Conservation (phyloP, 2,888 invertebrate genomes). For the Drosophila tripunctata region DNA sequence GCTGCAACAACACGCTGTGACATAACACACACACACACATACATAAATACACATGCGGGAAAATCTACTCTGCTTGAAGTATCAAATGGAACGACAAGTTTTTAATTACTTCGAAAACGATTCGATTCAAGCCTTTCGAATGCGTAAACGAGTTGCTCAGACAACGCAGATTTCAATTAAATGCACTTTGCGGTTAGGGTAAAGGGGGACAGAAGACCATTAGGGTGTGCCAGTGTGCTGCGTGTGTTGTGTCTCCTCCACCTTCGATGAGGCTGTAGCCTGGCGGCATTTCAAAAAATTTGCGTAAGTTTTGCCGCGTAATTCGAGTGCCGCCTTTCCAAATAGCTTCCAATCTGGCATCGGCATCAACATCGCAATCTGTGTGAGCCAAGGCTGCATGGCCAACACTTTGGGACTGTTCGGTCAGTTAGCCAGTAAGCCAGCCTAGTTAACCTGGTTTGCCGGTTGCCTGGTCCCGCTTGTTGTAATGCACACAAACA, state of each 20-base stretch:
- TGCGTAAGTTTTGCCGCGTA: slow-evolving; percentile 68
- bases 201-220: slow-evolving; percentile 36
- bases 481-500: slow-evolving; percentile 44
- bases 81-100: slow-evolving; percentile 68
- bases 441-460: slow-evolving; percentile 11
- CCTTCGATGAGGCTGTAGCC: slow-evolving; percentile 50
- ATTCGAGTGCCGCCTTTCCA: slow-evolving; percentile 68
- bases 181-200: neutral
- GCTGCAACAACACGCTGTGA: slow-evolving; percentile 2
- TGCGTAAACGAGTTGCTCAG: slow-evolving; percentile 73
- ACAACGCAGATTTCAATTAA: slow-evolving; percentile 72
- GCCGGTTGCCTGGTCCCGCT: slow-evolving; percentile 8
- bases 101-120: slow-evolving; percentile 63
- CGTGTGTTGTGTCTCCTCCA: slow-evolving; percentile 31
- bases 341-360: slow-evolving; percentile 66
- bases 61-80: slow-evolving; percentile 33
- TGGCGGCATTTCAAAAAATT: slow-evolving; percentile 57
- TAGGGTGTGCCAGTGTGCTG: slow-evolving; percentile 65
- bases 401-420: slow-evolving; percentile 52
- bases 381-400: slow-evolving; percentile 43
- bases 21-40: slow-evolving; percentile 10
- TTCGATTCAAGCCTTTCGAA: slow-evolving; percentile 62
- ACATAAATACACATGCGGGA: neutral
- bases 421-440: neutral
- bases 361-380: slow-evolving; percentile 40